Evolutionary conservation across 2,888 invertebrate species (phyloP), one percentile per base, ranked within the genome.

Genomic region (Dastarcus helophoroides): DNA sequence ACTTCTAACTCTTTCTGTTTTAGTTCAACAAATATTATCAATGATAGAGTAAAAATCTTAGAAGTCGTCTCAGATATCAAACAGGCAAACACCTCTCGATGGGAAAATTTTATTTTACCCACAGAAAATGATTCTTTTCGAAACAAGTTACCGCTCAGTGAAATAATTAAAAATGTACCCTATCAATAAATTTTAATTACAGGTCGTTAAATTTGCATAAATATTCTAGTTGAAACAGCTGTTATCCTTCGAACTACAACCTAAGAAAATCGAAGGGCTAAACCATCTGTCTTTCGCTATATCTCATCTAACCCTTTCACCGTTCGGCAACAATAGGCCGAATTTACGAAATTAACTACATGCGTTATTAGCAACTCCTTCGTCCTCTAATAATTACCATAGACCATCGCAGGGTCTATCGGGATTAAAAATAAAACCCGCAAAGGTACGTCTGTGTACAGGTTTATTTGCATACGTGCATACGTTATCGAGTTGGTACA

Each of bases 161-260:
- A 17, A 17, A 7, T 17, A n/a, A 24, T 33, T 29, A 29, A 29
- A 33, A 33, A 33, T 33, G 29, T 29, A 29, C 33, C 33, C 33
- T 30, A 33, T 33, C 29, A 30, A 29, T 33, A 33, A 33, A 33
- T 33, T 33, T 33, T 33, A 33, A 33, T 33, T 33, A 33, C 33
- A 15, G 26, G 25, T 12, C 21, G 29, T 33, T 26, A 17, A 19
- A 29, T 33, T 33, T 33, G 33, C 33, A 33, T 33, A 29, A 33
- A 33, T 33, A 26, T 15, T 23, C 30, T 16, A 26, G 17, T 23
- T 13, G 8, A 9, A 33, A 33, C 33, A 33, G 29, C 33, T 33
- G 33, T 29, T 25, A 26, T 15, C n/a, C 15, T 21, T 19, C 21
- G 27, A 15, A n/a, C n/a, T 16, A 32, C 21, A 24, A 9, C 10